Evolutionary conservation across 2,888 invertebrate species (phyloP), one percentile per base, ranked within the genome.

Genomic region (Gymnocheta viridis): DNA sequence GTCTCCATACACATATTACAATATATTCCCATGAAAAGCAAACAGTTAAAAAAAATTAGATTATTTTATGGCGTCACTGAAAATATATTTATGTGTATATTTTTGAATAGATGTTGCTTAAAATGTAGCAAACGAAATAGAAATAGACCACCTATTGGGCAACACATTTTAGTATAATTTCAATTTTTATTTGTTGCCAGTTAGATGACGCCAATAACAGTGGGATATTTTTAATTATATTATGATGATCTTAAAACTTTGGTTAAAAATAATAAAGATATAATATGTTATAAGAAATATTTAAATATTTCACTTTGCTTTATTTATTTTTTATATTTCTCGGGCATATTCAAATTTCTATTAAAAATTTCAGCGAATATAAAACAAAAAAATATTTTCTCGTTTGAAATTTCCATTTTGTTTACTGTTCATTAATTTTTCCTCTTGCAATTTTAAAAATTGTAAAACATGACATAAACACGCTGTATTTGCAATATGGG

Each of bases 401-500:
- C n/a, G n/a, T n/a, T n/a, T n/a, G n/a, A n/a, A n/a, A 4, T 56
- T 56, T 47, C 0, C 38, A 54, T 54, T 17, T 2, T 38, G n/a
- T 70, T 64, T 29, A 66, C 64, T 56, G 77, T 72, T 67, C 10
- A 41, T 51, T 47, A 10, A 19, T n/a, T 24, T 51, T 38, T 24
- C 35, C 5, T 60, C 72, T 47, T 76, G 32, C 56, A 69, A 12
- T 58, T 64, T 35, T 60, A 74, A 60, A 76, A 76, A 76, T 83
- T 76, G 79, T 80, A 66, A 58, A 76, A 83, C 83, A 83, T 80
- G 83, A 80, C 79, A 76, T 51, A 35, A 70, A 83, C 83, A 83
- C 58, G 74, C 49, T 83, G 83, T 83, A 41, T 32, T 4, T 32
- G 32, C 49, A 80, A 70, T 80, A 64, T 83, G 79, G 64, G 51